Evolutionary conservation across 1,140 invertebrate species (phyloP), one percentile per base, ranked within the genome.

Genomic region (Halesus radiatus): DNA sequence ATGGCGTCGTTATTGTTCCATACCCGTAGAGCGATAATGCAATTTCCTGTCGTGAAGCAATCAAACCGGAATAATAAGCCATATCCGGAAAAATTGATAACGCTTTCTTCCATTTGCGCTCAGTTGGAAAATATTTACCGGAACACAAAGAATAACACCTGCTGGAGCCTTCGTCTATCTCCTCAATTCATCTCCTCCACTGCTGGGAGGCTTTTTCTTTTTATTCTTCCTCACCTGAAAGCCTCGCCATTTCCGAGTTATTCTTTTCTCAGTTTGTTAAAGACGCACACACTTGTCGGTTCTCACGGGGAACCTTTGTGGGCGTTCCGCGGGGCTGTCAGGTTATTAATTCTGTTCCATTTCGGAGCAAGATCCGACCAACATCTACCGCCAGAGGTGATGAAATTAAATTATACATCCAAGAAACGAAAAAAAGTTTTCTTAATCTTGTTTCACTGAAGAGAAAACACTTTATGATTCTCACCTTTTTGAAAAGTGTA

Each of bases 11-110:
- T 70, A 52, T 70, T 78, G 32, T 73, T 79, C 29, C n/a, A 16
- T 78, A 66, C 37, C 50, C 26, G 23, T 29, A 74, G 20, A 54
- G 22, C 26, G 52, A 29, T 60, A 60, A 66, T 80, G 64, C 79
- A 80, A 79, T 79, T 75, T 79, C 70, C 77, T 72, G 77, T 73
- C 54, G 37, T 23, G 77, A 76, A 58, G 80, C 77, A 79, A 81
- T 81, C 80, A 79, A 76, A 79, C 62, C 80, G 77, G 58, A 81
- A 81, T 79, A 81, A 81, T 81, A 78, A 81, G 77, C 76, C 77
- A 73, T 81, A 81, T 81, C 73, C 78, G 78, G 76, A 74, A 83
- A 82, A 83, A 83, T 78, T 80, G 81, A 83, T 80, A 83, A 80
- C 76, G 52, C 54, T 79, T 62, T 73, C 73, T 76, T 68, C 74